Conservation (phyloP, 2,888 invertebrate species). For the Pecten maximus region DNA sequence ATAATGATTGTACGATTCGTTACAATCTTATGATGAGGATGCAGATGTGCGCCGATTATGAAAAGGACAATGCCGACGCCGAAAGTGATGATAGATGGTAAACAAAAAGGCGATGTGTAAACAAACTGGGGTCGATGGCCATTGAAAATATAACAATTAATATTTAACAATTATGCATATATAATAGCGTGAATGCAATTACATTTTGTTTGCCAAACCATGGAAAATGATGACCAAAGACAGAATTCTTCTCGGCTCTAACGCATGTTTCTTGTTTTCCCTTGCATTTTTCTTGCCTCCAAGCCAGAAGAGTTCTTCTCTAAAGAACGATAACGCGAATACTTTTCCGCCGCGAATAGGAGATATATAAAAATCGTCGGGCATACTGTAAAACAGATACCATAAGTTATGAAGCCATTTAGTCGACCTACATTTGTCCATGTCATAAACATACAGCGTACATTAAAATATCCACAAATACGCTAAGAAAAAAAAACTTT, state of each 20-base stretch:
- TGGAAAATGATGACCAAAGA: background rate
- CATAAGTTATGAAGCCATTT: too few species aligned
- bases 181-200: background rate
- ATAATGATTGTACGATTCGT: too few species aligned
- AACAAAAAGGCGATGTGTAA: background rate
- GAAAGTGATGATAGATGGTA: background rate
- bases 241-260: background rate
- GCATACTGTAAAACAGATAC: too few species aligned
- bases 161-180: background rate
- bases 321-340: background rate
- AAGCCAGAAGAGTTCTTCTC: background rate
- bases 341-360: background rate
- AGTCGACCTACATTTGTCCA: too few species aligned
- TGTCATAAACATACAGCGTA: too few species aligned
- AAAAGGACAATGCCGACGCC: constrained; percentile 13
- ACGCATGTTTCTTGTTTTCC: constrained; percentile 35
- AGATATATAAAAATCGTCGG: too few species aligned
- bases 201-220: background rate
- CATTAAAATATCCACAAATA: too few species aligned
- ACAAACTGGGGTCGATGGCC: background rate
- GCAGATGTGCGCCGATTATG: background rate
- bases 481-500: too few species aligned
- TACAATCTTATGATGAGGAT: background rate
- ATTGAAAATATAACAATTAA: background rate
- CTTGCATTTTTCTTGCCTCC: constrained; percentile 26